Base-by-base conservation (phyloP, 2,888 invertebrate genomes). In the Nasonia oneida region DNA sequence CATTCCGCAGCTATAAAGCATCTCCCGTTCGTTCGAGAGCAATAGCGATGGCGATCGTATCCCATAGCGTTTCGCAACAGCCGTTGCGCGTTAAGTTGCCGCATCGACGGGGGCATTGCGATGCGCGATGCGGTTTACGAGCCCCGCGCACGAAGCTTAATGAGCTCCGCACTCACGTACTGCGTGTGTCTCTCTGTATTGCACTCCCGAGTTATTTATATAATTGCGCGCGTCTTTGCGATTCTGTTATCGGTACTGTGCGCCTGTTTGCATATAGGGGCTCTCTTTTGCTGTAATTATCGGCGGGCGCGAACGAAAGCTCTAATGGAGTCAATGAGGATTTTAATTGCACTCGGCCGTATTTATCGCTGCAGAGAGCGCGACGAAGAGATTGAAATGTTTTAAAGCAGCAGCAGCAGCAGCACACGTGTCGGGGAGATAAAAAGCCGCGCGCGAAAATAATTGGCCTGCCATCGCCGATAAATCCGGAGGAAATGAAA, bases 381-480 rank as follows among this genome's bases (percentile, higher is more conserved):
- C 23, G 57, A 57, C 67, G 53, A 23, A n/a, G 77, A 47, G 75
- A 83, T 73, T 78, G 77, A 73, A 71, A 73, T 39, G 76, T 53
- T 80, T 80, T 67, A 37, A 47, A 70, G 61, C n/a, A 61, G 15
- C 4, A 23, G 23, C 4, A 23, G 23, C 23, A 37, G 37, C 33
- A 33, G 67, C 4, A 23, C n/a, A 39, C 50, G 73, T 18, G 29
- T 42, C 53, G 15, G 5, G 23, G 39, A 10, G 53, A 75, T 75
- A 53, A 70, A 80, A 84, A 61, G 71, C 57, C 50, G 37, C 15
- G 14, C 29, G 47, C 18, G 33, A 71, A 64, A 93, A 93, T 93
- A 93, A 93, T 92, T 86, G 81, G 74, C 39, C 84, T 15, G 73
- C n/a, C 67, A 70, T 78, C 81, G 84, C 6, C 84, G 81, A 84